A percentile compares a stretch with the other conserved stretches of the same genome.
Evolutionary conservation across 92 coral and sea anemone genomes (phyloP).

Genomic region (Zoanthus gigantus): DNA sequence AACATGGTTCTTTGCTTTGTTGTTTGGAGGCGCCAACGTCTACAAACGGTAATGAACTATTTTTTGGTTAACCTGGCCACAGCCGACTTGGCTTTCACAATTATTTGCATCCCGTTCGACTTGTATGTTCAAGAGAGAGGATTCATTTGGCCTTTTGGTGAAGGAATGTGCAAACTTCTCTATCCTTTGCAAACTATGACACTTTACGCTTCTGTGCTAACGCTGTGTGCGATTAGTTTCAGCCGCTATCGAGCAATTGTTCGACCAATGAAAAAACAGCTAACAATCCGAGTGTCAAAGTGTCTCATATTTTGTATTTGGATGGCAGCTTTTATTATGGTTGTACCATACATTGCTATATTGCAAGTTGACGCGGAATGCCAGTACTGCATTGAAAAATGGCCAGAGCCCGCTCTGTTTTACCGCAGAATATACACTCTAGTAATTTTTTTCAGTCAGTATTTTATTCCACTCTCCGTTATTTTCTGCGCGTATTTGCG

Average conservation of each 20-base stretch:
- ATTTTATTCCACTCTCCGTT: slow-evolving; percentile 64
- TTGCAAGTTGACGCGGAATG: slow-evolving; percentile 65
- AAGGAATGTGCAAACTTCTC: slow-evolving; percentile 65
- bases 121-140: slow-evolving; percentile 76
- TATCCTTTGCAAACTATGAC: slow-evolving; percentile 88
- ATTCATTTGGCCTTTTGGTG: slow-evolving; percentile 77
- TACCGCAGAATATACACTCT: slow-evolving; percentile 69
- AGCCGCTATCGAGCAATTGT: slow-evolving; percentile 86
- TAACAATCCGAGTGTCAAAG: slow-evolving; percentile 68
- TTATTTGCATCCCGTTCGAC: slow-evolving; percentile 86
- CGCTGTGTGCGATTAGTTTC: slow-evolving; percentile 76
- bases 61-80: slow-evolving; percentile 81
- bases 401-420: slow-evolving; percentile 73
- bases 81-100: slow-evolving; percentile 82
- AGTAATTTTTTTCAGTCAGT: slow-evolving; percentile 71
- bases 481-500: slow-evolving; percentile 78
- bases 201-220: slow-evolving; percentile 76
- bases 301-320: slow-evolving; percentile 66
- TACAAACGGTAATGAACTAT: slow-evolving; percentile 87
- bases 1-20: slow-evolving; percentile 76
- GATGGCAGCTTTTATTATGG: slow-evolving; percentile 66
- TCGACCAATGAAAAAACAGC: slow-evolving; percentile 75
- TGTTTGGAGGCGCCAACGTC: slow-evolving; percentile 76
- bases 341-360: slow-evolving; percentile 72
- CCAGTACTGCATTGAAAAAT: slow-evolving; percentile 68